A percentile compares a stretch with the other conserved stretches of the same genome.
phyloP scores from a whole-genome alignment of 2,888 invertebrate species.

The Ochropleura leucogaster region DNA sequence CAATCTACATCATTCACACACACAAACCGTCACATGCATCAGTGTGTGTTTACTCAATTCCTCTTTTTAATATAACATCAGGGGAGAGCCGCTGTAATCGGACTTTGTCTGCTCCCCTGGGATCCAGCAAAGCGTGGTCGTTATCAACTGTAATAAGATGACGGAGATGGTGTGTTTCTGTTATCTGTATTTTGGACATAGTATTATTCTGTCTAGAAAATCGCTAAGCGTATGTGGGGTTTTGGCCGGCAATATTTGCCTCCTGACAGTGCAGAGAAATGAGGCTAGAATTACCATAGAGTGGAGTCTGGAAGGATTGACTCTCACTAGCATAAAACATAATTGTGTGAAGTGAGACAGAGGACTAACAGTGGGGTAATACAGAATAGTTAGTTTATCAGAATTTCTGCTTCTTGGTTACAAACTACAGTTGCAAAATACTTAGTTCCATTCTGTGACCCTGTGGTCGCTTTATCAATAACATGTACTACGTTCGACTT shows the following conservation, averaged over 20 bases:
- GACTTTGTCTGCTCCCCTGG: constrained; percentile 41
- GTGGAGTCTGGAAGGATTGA: background rate
- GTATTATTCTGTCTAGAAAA: background rate
- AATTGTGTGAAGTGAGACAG: background rate
- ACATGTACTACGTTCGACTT: constrained; percentile 17
- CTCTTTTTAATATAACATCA: constrained; percentile 43
- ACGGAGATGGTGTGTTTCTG: constrained; percentile 3
- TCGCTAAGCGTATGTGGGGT: background rate
- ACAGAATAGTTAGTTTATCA: background rate
- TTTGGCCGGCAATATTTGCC: background rate
- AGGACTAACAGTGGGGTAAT: background rate
- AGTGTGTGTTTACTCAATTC: constrained; percentile 41
- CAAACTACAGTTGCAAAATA: background rate
- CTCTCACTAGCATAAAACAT: background rate
- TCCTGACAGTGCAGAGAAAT: background rate
- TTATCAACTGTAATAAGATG: constrained; percentile 42
- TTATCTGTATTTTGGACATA: constrained; percentile 2
- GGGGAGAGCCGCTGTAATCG: constrained; percentile 35
- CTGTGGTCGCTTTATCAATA: constrained; percentile 10
- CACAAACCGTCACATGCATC: constrained; percentile 8
- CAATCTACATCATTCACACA: constrained; percentile 15
- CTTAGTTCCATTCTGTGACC: background rate
- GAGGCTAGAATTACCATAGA: background rate
- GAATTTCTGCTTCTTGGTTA: background rate
- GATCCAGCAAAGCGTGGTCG: constrained; percentile 37